Base-by-base conservation (phyloP, 2,888 invertebrate genomes). In the Trichopria drosophilae region DNA sequence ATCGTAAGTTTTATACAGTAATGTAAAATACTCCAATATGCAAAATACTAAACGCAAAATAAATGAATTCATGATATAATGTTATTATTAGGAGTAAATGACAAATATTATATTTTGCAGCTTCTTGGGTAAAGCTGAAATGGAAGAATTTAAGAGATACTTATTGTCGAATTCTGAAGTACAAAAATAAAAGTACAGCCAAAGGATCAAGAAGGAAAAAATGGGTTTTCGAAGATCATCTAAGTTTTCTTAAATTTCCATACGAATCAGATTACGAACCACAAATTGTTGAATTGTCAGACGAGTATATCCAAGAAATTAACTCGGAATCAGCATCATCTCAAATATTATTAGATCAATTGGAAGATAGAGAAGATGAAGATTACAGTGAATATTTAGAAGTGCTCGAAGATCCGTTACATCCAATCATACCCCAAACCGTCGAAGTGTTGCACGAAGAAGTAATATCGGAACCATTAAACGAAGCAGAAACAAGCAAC, bases 121-220 rank as follows among this genome's bases (percentile, higher is more conserved):
- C 67, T 12, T 58, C 57, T 0, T 74, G 72, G 72, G 65, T 75
- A 4, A 67, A 72, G 59, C 51, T 70, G 1, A 63, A 68, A 44
- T 75, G 75, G 75, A 74, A 75, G 45, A 75, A 75, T 49, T 58
- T 75, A 18, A 62, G 71, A 6, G 74, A 73, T 22, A 75, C 75
- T 0, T 75, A 74, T 28, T 73, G 73, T 16, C 67, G 74, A 4
- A 73, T 74, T 51, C 55, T 73, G 6, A 75, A 75, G 44, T 68
- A 70, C 39, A 74, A 75, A 55, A 68, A 66, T 26, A 71, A 69
- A 55, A 66, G 72, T 3, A n/a, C n/a, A n/a, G 63, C 71, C 1
- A 72, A 69, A 48, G 72, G 69, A 6, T 49, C 59, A 4, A 61
- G 71, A 44, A 63, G 72, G 31, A 75, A 73, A 51, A 75, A 73